Evolutionary conservation across 2,888 invertebrate species (phyloP).

Genomic region (Laothoe populi): DNA sequence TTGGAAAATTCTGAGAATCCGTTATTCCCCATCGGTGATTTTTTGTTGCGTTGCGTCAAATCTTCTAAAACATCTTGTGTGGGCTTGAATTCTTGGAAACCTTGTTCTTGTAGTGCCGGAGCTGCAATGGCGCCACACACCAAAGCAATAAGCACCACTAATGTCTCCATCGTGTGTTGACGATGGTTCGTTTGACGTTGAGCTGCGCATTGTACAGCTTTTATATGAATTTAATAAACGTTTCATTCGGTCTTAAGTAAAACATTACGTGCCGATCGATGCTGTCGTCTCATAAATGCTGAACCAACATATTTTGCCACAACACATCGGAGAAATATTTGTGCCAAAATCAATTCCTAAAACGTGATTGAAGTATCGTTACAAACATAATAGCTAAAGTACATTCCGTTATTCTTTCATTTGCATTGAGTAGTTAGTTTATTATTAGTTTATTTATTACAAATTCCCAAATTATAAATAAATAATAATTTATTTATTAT

Average conservation of each 20-base stretch:
- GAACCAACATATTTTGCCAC: slow-evolving; percentile 51
- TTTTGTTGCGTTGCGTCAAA: slow-evolving; percentile 52
- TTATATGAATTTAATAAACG: slow-evolving; percentile 65
- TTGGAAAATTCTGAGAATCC: slow-evolving; percentile 15
- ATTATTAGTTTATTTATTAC: no score
- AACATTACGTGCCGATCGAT: slow-evolving; percentile 64
- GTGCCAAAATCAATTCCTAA: slow-evolving; percentile 26
- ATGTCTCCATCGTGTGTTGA: slow-evolving; percentile 69
- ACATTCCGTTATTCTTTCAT: neutral
- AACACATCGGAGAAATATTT: slow-evolving; percentile 26
- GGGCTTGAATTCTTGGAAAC: slow-evolving; percentile 40
- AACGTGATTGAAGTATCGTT: slow-evolving; percentile 28
- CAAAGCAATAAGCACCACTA: slow-evolving; percentile 66
- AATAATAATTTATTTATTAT: no score
- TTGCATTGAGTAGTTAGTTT: no score
- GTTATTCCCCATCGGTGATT: slow-evolving; percentile 49
- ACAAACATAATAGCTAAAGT: neutral
- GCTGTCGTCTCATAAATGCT: slow-evolving; percentile 49
- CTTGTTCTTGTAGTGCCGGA: slow-evolving; percentile 55
- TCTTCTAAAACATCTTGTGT: slow-evolving; percentile 26
- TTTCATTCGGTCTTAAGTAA: slow-evolving; percentile 38
- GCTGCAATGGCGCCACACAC: slow-evolving; percentile 61
- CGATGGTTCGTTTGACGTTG: slow-evolving; percentile 58
- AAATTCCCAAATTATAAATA: no score
- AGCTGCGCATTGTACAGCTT: slow-evolving; percentile 45